Conservation (phyloP, 92 coral and sea anemone genomes). For the Bergia puertoricense region DNA sequence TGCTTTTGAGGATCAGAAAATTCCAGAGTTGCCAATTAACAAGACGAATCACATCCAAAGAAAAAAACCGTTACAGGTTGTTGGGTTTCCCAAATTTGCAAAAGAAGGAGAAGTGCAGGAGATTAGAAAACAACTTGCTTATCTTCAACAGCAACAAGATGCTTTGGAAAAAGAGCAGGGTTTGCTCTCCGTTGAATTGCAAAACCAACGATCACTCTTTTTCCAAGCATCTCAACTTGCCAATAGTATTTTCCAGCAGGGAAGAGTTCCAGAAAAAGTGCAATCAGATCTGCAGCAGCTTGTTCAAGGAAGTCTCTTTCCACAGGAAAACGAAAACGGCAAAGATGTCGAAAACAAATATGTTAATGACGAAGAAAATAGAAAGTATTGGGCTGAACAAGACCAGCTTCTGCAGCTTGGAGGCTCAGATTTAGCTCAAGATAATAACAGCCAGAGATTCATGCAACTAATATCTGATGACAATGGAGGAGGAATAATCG, state of each 20-base stretch:
- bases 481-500: neutral
- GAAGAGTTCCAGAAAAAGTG: neutral
- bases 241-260: slow-evolving; percentile 8
- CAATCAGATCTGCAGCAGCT: neutral
- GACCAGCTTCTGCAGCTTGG: slow-evolving; percentile 19
- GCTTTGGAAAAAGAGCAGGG: slow-evolving; percentile 35
- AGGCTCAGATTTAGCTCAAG: neutral
- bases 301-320: neutral
- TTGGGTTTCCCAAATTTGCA: neutral
- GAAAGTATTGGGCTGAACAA: slow-evolving; percentile 5
- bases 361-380: neutral
- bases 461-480: neutral
- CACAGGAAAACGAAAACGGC: neutral
- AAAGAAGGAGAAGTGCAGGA: slow-evolving; percentile 42
- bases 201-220: slow-evolving; percentile 49
- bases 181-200: slow-evolving; percentile 38
- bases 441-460: neutral
- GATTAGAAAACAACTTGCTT: slow-evolving; percentile 49
- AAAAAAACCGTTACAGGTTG: neutral
- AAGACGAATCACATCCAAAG: neutral
- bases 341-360: neutral
- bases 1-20: slow-evolving; percentile 24
- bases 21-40: no score
- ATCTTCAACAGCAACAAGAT: slow-evolving; percentile 50
- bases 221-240: slow-evolving; percentile 40